phyloP scores from a whole-genome alignment of 2,113 vertebrate species.

The Chinchilla lanigera region DNA sequence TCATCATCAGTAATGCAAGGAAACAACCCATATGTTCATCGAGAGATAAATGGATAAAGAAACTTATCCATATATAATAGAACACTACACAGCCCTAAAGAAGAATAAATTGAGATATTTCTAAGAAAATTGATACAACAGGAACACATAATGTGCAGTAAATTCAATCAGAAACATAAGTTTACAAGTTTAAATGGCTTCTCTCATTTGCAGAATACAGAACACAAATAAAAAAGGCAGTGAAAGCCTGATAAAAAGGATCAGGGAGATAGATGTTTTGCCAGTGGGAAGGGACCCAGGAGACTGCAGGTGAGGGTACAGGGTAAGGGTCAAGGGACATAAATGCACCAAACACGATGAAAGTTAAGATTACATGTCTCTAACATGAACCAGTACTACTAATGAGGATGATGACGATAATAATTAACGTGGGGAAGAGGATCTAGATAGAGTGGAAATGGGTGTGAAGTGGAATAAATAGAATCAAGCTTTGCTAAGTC shows the following conservation, averaged over 20 bases:
- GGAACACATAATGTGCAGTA: background rate
- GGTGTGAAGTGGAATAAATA: background rate
- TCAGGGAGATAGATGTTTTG: background rate
- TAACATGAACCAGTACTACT: background rate
- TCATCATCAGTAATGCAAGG: background rate
- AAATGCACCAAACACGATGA: background rate
- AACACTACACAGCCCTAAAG: background rate
- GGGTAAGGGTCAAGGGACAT: background rate
- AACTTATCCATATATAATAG: background rate
- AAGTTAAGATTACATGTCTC: background rate
- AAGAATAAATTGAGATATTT: background rate
- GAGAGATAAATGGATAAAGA: background rate
- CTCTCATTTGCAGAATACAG: background rate
- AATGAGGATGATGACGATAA: background rate
- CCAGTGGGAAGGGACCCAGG: background rate
- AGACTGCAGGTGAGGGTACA: background rate
- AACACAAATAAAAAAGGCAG: background rate
- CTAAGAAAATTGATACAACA: background rate
- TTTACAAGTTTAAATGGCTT: background rate
- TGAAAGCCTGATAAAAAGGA: background rate
- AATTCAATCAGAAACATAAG: background rate
- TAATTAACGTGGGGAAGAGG: background rate
- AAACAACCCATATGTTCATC: background rate
- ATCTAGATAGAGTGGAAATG: background rate
- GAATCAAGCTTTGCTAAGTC: background rate